Base-by-base conservation (phyloP, 2,113 vertebrate species). In the Gorsachius goisagi region DNA sequence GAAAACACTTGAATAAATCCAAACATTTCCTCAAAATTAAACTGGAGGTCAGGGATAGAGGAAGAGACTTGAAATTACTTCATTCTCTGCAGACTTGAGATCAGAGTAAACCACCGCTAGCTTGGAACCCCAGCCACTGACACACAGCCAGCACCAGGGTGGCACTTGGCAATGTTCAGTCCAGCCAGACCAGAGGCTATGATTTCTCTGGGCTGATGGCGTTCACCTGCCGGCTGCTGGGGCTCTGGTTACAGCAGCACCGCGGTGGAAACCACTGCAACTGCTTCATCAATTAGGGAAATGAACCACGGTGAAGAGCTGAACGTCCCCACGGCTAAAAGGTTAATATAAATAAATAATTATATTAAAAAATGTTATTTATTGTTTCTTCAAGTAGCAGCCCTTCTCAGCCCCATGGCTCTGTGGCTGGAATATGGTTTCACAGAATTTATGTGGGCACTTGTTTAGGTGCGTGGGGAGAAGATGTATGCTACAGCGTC, bases 391-490 rank as follows among this genome's bases (percentile, higher is more conserved):
- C 69, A 93, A 92, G 85, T 66, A 95, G 59, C 85, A 80, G 44
- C 39, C 60, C 8, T 77, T 91, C 87, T 77, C 81, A 93, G 76
- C 41, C 82, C 88, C 80, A 19, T 2, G 15, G 82, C 74, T 78
- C 74, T 93, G 94, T 80, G 82, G 73, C 89, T 56, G 78, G 91
- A 87, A 69, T 96, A 88, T 49, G 87, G 89, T 87, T 95, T 95
- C 91, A 84, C 90, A 95, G 97, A 93, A 97, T 59, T 97, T 84
- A 96, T 2, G 1, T 49, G 14, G 88, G 84, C 93, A 95, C 88
- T 96, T 97, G 85, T 82, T 93, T 88, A 95, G 95, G 95, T 89
- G 90, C 14, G 37, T 71, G 85, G 45, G 80, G 35, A 67, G 78
- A 69, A 94, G 92, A 90, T 96, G 81, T 82, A 85, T 92, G 90